phyloP scores from a whole-genome alignment of 2,888 invertebrate genomes.

The Tiphia femorata region DNA sequence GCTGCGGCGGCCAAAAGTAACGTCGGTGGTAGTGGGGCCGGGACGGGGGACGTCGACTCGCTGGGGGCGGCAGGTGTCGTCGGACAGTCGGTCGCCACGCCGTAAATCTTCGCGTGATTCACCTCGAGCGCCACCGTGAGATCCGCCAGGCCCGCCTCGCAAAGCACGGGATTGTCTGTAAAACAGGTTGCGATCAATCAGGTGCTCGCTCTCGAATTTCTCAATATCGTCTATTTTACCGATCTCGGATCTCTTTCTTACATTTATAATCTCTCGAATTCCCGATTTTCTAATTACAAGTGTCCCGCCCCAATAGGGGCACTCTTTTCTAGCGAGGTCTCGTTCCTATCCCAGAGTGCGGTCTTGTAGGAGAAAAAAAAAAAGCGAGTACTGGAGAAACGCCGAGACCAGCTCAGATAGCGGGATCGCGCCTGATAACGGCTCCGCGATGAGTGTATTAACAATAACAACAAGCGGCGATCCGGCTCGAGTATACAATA shows the following conservation, averaged over 20 bases:
- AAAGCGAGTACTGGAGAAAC: conserved; percentile 13
- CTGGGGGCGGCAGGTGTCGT: conserved; percentile 45
- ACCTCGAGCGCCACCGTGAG: conserved; percentile 79
- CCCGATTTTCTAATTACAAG: too few relatives aligned
- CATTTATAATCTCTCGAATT: too few relatives aligned
- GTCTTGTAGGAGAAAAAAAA: conserved; percentile 1
- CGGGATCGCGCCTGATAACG: conserved; percentile 33
- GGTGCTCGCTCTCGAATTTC: background rate
- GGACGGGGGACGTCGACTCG: conserved; percentile 41
- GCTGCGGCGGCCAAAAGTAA: conserved; percentile 57
- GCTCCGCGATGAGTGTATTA: conserved; percentile 27
- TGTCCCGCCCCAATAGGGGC: too few relatives aligned
- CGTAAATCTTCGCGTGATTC: conserved; percentile 80
- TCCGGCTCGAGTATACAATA: conserved; percentile 36
- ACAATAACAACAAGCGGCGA: conserved; percentile 41
- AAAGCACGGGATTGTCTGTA: conserved; percentile 86
- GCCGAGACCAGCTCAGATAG: conserved; percentile 28
- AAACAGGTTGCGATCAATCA: conserved; percentile 42
- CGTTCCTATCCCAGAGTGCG: background rate
- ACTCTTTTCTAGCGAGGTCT: too few relatives aligned
- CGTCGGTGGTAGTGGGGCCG: conserved; percentile 56
- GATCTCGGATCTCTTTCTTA: too few relatives aligned
- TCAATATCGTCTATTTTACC: background rate
- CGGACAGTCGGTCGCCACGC: conserved; percentile 72
- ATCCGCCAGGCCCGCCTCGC: conserved; percentile 80